Base-by-base conservation (phyloP, 2,888 invertebrate species). In the Cheilosia scutellata region DNA sequence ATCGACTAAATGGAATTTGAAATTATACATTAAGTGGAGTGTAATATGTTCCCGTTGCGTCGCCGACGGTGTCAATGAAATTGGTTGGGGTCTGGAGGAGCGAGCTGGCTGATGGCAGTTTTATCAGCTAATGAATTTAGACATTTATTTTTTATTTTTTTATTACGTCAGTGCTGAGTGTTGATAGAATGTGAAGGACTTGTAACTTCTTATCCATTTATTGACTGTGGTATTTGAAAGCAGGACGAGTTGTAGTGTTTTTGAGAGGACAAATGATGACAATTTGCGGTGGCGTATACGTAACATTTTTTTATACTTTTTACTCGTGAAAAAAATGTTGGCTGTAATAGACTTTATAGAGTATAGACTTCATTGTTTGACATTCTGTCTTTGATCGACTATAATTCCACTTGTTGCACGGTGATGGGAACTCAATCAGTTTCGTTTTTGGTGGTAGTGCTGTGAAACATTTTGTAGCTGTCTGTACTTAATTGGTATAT, bases 1-100 rank as follows among this genome's bases (percentile, higher is more conserved):
- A 79, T 79, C 70, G 79, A 70, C 63, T 31, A 65, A 84, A 83
- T 78, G 83, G 78, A 74, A 83, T 83, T 84, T 78, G 58, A 75
- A 84, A 79, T 84, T 84, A 79, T 75, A 55, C 75, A 84, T 65
- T 84, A 75, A 84, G 79, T 75, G 79, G 53, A 70, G 75, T 79
- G 84, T 79, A 65, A 75, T 79, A 58, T 70, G 74, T 44, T 58
- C 51, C 53, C 11, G 47, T 70, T 68, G 44, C 70, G 51, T 78
- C 31, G 27, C 42, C 62, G 44, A 42, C 57, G 57, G 63, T 76
- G 65, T 55, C 77, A 71, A 31, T 65, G 44, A 47, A 60, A 25
- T 55, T 20, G 25, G 16, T 16, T 6, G 16, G 27, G 7, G 60
- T n/a, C 37, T 68, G 31, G 55, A 7, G 51, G 13, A 37, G 20